A percentile compares a stretch with the other conserved stretches of the same genome.
phyloP scores from a whole-genome alignment of 2,113 vertebrate species.

The Lichenostomus cassidix region DNA sequence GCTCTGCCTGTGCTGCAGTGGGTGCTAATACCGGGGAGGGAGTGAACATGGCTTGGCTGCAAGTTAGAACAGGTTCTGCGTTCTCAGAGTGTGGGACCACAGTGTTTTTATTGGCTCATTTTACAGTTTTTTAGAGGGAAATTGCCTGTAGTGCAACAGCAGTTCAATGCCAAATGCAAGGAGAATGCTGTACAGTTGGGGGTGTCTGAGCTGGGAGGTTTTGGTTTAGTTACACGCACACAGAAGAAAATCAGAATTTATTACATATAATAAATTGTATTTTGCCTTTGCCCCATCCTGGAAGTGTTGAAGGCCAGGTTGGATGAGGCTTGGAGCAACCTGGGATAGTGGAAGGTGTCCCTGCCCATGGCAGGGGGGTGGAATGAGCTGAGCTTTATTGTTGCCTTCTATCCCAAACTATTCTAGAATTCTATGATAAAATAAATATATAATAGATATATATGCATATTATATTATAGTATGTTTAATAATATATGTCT shows the following conservation, averaged over 20 bases:
- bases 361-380: neutral
- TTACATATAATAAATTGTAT: neutral
- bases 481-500: neutral
- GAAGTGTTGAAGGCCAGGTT: neutral
- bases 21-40: too few species aligned
- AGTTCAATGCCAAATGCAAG: neutral
- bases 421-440: neutral
- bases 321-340: neutral
- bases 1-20: rapidly evolving
- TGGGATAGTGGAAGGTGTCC: neutral
- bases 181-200: neutral
- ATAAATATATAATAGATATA: neutral
- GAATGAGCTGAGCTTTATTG: neutral
- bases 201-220: neutral
- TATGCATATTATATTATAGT: neutral
- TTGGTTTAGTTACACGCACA: neutral
- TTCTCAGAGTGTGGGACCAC: neutral
- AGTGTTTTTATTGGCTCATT: neutral
- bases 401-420: neutral
- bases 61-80: neutral
- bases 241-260: neutral
- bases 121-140: neutral
- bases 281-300: neutral
- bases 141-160: neutral
- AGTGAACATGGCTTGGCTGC: neutral